Evolutionary conservation across 2,797 vertebrate species (phyloP), one percentile per base, ranked within the genome.

Genomic region (Anolis apletophallus): DNA sequence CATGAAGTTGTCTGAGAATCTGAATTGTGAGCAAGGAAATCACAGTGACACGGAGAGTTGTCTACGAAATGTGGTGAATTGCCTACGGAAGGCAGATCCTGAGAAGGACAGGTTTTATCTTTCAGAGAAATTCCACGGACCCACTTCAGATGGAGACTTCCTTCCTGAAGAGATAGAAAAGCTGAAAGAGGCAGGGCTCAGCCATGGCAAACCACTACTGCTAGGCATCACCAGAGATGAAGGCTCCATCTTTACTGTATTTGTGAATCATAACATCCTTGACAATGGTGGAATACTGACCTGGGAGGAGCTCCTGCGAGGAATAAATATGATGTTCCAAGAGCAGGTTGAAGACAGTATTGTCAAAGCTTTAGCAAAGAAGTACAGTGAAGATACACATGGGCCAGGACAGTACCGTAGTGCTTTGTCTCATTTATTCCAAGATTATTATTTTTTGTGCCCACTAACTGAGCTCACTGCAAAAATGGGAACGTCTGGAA

Each of bases 181-280:
- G 40, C 84, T 97, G 81, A 87, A 97, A 78, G 87, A 78, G 40
- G 85, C 54, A 0, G 87, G 87, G 3, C 86, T 78, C 0, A 78
- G 96, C 55, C 87, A 94, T 34, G 95, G 96, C 71, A 96, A 94
- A 71, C 94, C 97, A 0, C 64, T 97, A 40, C 68, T 97, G 46
- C 19, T 96, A 29, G 97, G 97, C 5, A 7, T 96, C 29, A 97
- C 95, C 86, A 89, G 91, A 10, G 93, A 97, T 19, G 97, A 97
- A 89, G 97, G 97, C 12, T 87, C 95, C 1, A 94, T 84, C 82
- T 94, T 97, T 46, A 26, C 96, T 14, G 0, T 91, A 5, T 95
- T 92, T 83, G 84, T 82, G n/a, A 13, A 73, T 16, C 94, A 94
- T 36, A 95, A 93, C 59, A 94, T 91, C 81, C 50, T 79, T 26